These are phyloP conservation scores for Penelope pileata DNA, from an alignment of 2,113 vertebrate genomes.

Conservation along the genomic window DNA sequence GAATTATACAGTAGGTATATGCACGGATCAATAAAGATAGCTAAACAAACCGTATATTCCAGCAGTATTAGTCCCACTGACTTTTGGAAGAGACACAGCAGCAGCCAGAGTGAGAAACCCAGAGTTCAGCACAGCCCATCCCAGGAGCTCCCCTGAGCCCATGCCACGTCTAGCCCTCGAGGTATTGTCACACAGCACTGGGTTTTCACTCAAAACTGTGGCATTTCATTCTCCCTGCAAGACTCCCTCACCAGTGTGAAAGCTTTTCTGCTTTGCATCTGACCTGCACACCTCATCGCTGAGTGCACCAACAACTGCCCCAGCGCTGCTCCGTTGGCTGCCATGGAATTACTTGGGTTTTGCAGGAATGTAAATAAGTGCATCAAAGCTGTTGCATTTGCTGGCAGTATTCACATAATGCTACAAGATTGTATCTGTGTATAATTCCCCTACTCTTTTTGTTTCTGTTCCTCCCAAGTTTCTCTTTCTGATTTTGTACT, in stretches of 20 bases:
- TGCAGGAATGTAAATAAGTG: neutral
- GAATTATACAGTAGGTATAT: slow-evolving; percentile 17
- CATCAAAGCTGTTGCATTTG: neutral
- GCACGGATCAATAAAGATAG: neutral
- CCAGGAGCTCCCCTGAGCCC: neutral
- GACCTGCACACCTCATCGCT: neutral
- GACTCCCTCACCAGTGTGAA: neutral
- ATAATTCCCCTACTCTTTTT: neutral
- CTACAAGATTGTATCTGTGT: neutral
- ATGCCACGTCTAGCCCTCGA: rapidly evolving
- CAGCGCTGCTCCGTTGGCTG: neutral
- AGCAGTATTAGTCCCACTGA: neutral
- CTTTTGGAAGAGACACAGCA: neutral
- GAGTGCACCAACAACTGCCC: rapidly evolving
- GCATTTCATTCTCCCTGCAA: neutral
- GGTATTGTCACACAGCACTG: rapidly evolving
- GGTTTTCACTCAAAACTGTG: neutral
- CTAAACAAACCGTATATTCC: slow-evolving; percentile 31
- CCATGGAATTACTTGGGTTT: neutral
- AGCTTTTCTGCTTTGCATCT: neutral
- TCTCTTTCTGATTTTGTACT: neutral
- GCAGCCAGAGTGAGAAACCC: neutral
- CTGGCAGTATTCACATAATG: neutral
- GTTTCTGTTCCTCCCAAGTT: neutral
- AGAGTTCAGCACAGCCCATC: neutral